Base-by-base conservation (phyloP, 1,140 invertebrate genomes). In the Forficula auricularia region DNA sequence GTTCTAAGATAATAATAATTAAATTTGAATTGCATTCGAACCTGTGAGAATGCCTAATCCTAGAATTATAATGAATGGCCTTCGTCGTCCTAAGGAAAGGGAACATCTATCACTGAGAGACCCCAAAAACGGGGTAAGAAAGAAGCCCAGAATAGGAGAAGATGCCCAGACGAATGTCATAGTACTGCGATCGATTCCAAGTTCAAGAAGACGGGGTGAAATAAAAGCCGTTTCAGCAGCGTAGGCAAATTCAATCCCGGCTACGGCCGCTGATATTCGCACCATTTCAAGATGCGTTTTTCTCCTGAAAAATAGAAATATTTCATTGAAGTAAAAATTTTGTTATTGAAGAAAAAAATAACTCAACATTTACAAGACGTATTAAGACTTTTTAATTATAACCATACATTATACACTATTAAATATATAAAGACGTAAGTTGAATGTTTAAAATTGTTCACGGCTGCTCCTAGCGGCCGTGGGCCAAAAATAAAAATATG, bases 231-330 rank as follows among this genome's bases (percentile, higher is more conserved):
- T 92, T 65, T 96, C 91, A 0, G 89, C 91, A 0, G 92, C 87
- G 54, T 97, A 97, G 0, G 89, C 92, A 61, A 96, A 91, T 60
- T 96, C 92, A 35, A 96, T 95, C 0, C 92, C 91, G 79, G 91
- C 94, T 0, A 97, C 90, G 0, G 88, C 88, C 1, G 88, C 82
- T 9, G 88, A 92, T 37, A 96, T 73, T 2, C 85, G 66, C 27
- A 94, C 72, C 32, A 97, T 58, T 57, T 96, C 88, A 6, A 70
- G 56, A 14, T 83, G 64, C 1, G 77, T 80, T 65, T 95, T 96
- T 44, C 67, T 68, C 56, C 85, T 84, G 50, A 39, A 59, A 57
- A 46, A n/a, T 16, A 22, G 0, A 16, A 7, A 33, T 12, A 10
- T 9, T 9, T 4, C 0, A 6, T 18, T 8, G 16, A 7, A 16